These are phyloP conservation scores for Argyresthia goedartella DNA, from an alignment of 2,888 invertebrate species.

Conservation along the genomic window DNA sequence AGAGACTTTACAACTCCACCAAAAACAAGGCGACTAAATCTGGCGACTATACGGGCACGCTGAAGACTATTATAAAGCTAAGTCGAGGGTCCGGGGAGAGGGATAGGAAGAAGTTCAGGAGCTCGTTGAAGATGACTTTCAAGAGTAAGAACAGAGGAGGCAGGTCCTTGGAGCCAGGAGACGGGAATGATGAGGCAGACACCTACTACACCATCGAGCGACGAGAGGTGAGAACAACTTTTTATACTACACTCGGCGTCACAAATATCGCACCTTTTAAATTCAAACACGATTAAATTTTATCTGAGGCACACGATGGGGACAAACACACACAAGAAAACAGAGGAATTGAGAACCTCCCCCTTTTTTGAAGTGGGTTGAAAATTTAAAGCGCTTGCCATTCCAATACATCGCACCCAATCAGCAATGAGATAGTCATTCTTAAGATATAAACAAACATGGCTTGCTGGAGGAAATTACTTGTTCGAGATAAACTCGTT, in stretches of 20 bases:
- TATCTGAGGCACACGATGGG: too few relatives aligned
- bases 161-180: slow-evolving; percentile 54
- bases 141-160: slow-evolving; percentile 75
- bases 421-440: too few relatives aligned
- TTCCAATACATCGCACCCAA: too few relatives aligned
- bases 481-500: too few relatives aligned
- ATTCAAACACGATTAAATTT: background rate
- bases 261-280: slow-evolving; percentile 6
- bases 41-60: slow-evolving; percentile 80
- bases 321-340: too few relatives aligned
- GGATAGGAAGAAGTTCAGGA: slow-evolving; percentile 75
- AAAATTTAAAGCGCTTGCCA: too few relatives aligned
- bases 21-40: slow-evolving; percentile 33
- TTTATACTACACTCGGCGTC: slow-evolving; percentile 6
- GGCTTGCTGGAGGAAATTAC: too few relatives aligned
- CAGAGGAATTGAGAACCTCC: too few relatives aligned
- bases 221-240: slow-evolving; percentile 68
- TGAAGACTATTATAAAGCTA: slow-evolving; percentile 87
- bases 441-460: too few relatives aligned
- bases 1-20: slow-evolving; percentile 36
- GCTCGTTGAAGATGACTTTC: slow-evolving; percentile 83
- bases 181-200: slow-evolving; percentile 40
- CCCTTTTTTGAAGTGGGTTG: too few relatives aligned
- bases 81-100: slow-evolving; percentile 63
- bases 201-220: slow-evolving; percentile 78